Conservation (phyloP, 2,113 vertebrate genomes). For the Ramphastos sulfuratus region DNA sequence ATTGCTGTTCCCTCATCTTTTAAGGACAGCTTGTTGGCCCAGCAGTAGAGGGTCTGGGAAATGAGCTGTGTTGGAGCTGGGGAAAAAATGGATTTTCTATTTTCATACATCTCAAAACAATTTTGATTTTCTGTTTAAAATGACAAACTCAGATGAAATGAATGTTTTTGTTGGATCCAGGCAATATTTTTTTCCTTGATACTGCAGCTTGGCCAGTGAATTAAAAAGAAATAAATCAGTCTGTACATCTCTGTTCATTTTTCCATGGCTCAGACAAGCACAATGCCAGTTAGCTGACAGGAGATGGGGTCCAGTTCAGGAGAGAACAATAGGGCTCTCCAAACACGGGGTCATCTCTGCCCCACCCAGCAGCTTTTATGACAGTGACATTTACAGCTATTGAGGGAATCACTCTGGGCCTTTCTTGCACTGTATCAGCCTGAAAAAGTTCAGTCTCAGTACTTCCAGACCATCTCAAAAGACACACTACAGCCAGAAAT, state of each 20-base stretch:
- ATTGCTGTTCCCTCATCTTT: too few relatives aligned
- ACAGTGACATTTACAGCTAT: background rate
- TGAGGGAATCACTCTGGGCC: background rate
- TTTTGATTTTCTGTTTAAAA: background rate
- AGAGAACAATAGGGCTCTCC: background rate
- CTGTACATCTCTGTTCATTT: background rate
- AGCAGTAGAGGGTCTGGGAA: background rate
- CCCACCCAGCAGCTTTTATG: background rate
- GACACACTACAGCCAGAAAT: background rate
- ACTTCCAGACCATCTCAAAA: background rate
- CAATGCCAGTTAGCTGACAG: background rate
- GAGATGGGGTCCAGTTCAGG: background rate
- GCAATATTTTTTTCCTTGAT: background rate
- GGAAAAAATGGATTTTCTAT: background rate
- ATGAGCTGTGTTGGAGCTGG: background rate
- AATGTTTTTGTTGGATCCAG: constrained; percentile 31
- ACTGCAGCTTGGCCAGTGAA: background rate
- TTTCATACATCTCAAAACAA: background rate
- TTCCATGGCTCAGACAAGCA: background rate
- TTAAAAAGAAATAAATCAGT: background rate
- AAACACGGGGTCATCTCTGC: background rate
- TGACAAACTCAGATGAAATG: background rate
- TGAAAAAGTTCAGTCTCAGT: background rate
- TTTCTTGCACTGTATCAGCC: fast-evolving
- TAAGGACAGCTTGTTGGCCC: background rate